Base-by-base conservation (phyloP, 1,140 invertebrate genomes). In the Drosophila kanapiae region DNA sequence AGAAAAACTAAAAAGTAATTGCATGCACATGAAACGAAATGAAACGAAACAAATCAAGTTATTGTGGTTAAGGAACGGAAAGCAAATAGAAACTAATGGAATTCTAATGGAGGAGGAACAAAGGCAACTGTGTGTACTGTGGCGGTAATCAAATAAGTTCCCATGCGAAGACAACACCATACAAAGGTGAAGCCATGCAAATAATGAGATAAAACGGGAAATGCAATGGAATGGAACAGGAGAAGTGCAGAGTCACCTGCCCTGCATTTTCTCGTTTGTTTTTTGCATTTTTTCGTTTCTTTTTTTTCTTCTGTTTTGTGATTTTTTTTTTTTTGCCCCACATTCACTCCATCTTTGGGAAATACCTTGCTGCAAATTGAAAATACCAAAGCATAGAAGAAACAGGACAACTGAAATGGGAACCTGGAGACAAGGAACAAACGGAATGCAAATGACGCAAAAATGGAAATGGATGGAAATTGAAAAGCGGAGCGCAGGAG, bases 381-480 rank as follows among this genome's bases (percentile, higher is more conserved):
- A 72, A 72, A 72, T 72, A 51, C 67, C 70, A 59, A 35, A 43
- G 77, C 51, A 59, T 14, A 29, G 27, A 62, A 71, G 47, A 29
- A 59, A 53, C 59, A 62, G 43, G 54, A 68, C 62, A 51, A 37
- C 54, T 31, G 33, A 59, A 47, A 62, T 43, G 63, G 16, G 31
- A 56, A 57, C 38, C 23, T 70, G 51, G 45, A 71, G 53, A 53
- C 64, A 51, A 48, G 58, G 53, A 57, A 74, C 42, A 72, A 64
- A 63, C 59, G 53, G 64, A 85, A 84, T 85, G 80, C 84, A 88
- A 88, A 87, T 87, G 84, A 87, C 49, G 84, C 69, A 74, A 78
- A 87, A 88, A 75, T 78, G 59, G 60, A 87, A 87, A 88, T 87
- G 80, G 69, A 78, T 83, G 76, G 84, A 88, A 80, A 88, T 77